Percentiles rank a stretch among this genome's conserved stretches.
phyloP scores from a whole-genome alignment of 1,140 invertebrate genomes.

The Drosophila auraria region DNA sequence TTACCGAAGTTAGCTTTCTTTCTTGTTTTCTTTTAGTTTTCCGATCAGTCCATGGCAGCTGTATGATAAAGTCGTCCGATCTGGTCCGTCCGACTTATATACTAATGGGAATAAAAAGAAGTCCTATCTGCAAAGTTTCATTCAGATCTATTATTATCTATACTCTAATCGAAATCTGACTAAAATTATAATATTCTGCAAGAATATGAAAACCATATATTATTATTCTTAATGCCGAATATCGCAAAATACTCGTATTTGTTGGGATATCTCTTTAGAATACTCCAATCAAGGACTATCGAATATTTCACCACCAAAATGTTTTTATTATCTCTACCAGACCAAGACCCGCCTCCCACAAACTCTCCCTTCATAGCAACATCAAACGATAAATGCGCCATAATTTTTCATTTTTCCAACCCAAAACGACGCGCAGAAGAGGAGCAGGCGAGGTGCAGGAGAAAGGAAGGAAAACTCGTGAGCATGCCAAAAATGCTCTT shows the following conservation, averaged over 20 bases:
- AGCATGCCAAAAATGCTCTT: constrained; percentile 81
- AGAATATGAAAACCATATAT: no score
- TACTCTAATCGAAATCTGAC: no score
- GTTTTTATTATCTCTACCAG: constrained; percentile 24
- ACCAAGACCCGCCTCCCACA: not conserved
- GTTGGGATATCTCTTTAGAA: not conserved
- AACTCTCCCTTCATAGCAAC: not conserved
- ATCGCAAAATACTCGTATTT: not conserved
- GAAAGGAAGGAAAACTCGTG: constrained; percentile 47
- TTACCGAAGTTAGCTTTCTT: no score
- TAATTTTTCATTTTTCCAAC: constrained; percentile 65
- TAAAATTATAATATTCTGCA: no score
- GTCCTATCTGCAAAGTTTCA: no score
- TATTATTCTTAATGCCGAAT: no score
- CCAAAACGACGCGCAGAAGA: constrained; percentile 32
- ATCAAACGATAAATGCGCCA: constrained; percentile 30
- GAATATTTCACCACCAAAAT: not conserved
- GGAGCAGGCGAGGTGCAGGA: constrained; percentile 3
- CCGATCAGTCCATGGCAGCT: no score
- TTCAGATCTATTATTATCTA: no score
- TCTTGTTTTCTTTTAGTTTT: no score
- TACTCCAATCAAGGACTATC: not conserved
- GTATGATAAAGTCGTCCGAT: no score
- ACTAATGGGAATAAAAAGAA: no score
- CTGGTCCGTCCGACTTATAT: no score